Base-by-base conservation (phyloP, 2,888 invertebrate genomes). In the Cheilosia soror region DNA sequence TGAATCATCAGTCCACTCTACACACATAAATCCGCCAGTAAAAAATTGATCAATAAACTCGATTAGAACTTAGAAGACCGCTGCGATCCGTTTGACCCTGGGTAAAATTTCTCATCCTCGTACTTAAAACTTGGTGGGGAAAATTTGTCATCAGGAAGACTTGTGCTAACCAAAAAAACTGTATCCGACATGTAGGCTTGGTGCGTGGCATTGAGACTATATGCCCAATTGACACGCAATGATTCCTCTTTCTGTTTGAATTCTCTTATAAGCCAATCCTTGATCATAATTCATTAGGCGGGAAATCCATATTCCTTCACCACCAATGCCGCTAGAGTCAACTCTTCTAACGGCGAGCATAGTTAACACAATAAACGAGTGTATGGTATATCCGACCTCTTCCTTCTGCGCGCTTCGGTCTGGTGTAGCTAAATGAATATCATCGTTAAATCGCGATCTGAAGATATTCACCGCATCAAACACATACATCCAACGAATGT, bases 341-440 rank as follows among this genome's bases (percentile, higher is more conserved):
- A 62, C 58, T 68, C 47, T 37, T 51, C 37, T 37, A 68, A 60
- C 58, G 65, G 60, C 51, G 79, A 84, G 68, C 79, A 44, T 44
- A 84, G 84, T 84, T 80, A 84, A 80, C 75, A 79, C 84, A 84
- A 84, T 65, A 80, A 71, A 84, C 79, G 83, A 84, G 79, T 84
- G 73, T 84, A 15, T 15, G 79, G 79, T 83, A 66, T n/a, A n/a
- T n/a, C n/a, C 72, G 66, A 65, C 63, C 73, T 57, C 60, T 63
- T 69, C 63, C 63, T 75, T 42, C 47, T 47, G 71, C 49, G 29
- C 44, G 47, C 53, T 66, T 55, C 42, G 68, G 57, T 20, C 42
- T 53, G 62, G 51, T 9, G 71, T 42, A 79, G 69, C 79, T 83
- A 83, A 83, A 83, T 78, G 83, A 83, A 79, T 83, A 83, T 83